phyloP scores from a whole-genome alignment of 2,888 invertebrate genomes.

The Sepioteuthis lessoniana region DNA sequence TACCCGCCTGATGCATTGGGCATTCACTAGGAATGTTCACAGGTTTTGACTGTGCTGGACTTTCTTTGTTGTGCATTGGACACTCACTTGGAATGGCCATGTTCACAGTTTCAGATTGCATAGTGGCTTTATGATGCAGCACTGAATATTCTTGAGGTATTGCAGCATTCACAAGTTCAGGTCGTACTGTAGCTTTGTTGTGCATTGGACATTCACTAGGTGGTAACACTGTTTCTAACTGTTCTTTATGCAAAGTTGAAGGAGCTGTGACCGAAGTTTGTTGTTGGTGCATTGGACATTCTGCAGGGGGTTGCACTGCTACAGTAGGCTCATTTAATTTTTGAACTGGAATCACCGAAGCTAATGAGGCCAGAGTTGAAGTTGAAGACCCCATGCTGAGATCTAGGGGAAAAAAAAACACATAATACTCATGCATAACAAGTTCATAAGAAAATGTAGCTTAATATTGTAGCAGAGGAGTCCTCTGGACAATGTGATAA shows the following conservation, averaged over 20 bases:
- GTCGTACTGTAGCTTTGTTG: constrained; percentile 45
- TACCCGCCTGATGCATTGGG: constrained; percentile 80
- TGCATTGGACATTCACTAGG: constrained; percentile 61
- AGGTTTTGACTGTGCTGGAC: constrained; percentile 38
- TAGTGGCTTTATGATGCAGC: background rate
- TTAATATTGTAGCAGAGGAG: too few relatives aligned
- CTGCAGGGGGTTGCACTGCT: constrained; percentile 51
- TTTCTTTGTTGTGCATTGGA: constrained; percentile 84
- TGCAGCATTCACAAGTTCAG: background rate
- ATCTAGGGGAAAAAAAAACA: background rate
- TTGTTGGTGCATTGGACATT: constrained; percentile 55
- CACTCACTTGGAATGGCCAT: constrained; percentile 79
- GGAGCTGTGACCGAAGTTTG: background rate
- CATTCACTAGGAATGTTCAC: constrained; percentile 78
- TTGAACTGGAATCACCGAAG: background rate
- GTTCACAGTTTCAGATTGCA: background rate
- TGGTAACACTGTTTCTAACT: constrained; percentile 37
- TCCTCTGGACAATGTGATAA: too few relatives aligned
- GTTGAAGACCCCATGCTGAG: background rate
- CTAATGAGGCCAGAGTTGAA: constrained; percentile 37
- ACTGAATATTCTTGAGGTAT: background rate
- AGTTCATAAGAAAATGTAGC: too few relatives aligned
- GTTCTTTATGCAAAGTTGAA: background rate
- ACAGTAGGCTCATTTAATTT: background rate
- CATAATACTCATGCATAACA: too few relatives aligned